Evolutionary conservation across 1,140 invertebrate species (phyloP).

Genomic region (Trachelipus rathkii): DNA sequence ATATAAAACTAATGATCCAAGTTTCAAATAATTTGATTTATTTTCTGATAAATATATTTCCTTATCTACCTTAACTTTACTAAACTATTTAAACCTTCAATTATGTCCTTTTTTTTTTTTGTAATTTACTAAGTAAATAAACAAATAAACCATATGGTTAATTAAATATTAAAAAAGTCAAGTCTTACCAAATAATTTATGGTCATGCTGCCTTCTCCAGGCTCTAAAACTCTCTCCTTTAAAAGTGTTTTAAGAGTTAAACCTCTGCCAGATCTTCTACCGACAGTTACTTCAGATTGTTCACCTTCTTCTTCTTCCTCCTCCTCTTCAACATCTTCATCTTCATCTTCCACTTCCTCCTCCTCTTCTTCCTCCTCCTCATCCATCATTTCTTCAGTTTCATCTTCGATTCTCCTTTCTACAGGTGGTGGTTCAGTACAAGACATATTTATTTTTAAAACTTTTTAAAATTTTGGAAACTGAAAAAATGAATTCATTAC

Average conservation of each 20-base stretch:
- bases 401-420: background rate
- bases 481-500: too few relatives aligned
- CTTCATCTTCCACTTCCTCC: conserved; percentile 13
- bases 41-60: too few relatives aligned
- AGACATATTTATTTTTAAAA: background rate
- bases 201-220: conserved; percentile 73
- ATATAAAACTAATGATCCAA: too few relatives aligned
- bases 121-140: too few relatives aligned
- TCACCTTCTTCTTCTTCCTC: conserved; percentile 27
- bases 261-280: conserved; percentile 29
- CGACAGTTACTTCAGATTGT: conserved; percentile 3
- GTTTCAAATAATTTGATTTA: too few relatives aligned
- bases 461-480: too few relatives aligned
- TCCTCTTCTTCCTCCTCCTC: background rate
- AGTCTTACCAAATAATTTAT: conserved; percentile 75
- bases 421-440: background rate
- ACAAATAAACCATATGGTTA: background rate
- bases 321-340: conserved; percentile 18
- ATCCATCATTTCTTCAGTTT: too few relatives aligned
- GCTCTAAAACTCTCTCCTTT: conserved; percentile 72
- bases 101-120: too few relatives aligned
- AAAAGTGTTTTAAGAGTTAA: conserved; percentile 77
- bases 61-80: too few relatives aligned
- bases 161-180: background rate
- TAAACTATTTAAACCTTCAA: too few relatives aligned